phyloP scores from a whole-genome alignment of 2,797 vertebrate genomes.

The Muscicapa striata region DNA sequence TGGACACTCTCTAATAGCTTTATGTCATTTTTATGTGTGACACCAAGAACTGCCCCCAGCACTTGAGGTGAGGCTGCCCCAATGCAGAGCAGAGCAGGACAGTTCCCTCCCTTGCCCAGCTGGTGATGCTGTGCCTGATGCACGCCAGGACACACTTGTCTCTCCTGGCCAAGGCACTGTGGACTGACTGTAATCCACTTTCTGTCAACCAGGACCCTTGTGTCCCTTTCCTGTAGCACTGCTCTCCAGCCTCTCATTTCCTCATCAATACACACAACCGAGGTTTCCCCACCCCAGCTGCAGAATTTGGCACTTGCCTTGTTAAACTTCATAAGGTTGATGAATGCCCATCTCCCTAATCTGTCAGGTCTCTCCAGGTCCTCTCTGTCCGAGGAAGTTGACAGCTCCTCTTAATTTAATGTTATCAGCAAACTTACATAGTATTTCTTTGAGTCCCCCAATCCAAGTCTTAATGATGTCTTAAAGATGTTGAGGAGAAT shows the following conservation, averaged over 20 bases:
- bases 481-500: too few species aligned
- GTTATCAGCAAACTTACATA: too few species aligned
- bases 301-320: too few species aligned
- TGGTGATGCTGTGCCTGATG: not conserved
- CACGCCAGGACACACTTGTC: accelerated
- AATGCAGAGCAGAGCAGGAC: not conserved
- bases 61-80: accelerated
- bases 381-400: too few species aligned
- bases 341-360: too few species aligned
- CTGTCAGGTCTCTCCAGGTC: too few species aligned
- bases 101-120: accelerated
- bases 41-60: not conserved
- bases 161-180: not conserved
- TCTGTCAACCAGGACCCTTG: not conserved
- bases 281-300: too few species aligned
- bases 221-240: not conserved
- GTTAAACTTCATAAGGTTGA: too few species aligned
- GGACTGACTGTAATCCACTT: not conserved
- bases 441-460: too few species aligned
- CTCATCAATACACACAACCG: not conserved
- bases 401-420: too few species aligned
- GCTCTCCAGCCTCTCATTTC: not conserved
- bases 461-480: too few species aligned
- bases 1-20: not conserved
- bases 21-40: too few species aligned